Evolutionary conservation across 2,888 invertebrate species (phyloP).

Genomic region (Heteropelma amictum): DNA sequence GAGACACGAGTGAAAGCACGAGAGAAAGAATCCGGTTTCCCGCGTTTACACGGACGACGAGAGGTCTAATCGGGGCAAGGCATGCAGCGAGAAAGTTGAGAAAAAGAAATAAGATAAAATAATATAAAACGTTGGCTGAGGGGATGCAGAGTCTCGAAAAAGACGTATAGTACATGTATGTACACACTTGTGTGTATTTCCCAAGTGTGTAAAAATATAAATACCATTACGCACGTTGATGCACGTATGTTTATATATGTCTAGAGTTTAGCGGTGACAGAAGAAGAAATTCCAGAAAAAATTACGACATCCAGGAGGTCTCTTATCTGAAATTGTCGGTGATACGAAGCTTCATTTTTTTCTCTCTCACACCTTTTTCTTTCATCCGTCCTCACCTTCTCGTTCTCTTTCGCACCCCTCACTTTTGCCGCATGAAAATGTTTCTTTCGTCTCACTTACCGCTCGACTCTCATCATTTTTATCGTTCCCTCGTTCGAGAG

Average conservation of each 20-base stretch:
- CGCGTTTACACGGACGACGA: slow-evolving; percentile 63
- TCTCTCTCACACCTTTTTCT: slow-evolving; percentile 3
- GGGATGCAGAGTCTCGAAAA: slow-evolving; percentile 13
- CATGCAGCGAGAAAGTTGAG: neutral
- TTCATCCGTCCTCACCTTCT: slow-evolving; percentile 2
- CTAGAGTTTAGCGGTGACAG: slow-evolving; percentile 12
- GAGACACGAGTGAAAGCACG: neutral
- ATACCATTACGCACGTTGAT: neutral
- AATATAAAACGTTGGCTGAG: slow-evolving; percentile 17
- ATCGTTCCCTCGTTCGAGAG: slow-evolving; percentile 16
- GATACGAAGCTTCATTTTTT: slow-evolving; percentile 30
- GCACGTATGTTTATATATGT: neutral
- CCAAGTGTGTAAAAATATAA: neutral
- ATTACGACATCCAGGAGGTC: slow-evolving; percentile 59
- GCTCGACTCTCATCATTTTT: slow-evolving; percentile 23
- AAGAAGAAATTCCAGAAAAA: slow-evolving; percentile 55
- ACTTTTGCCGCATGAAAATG: slow-evolving; percentile 19
- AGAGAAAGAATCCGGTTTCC: slow-evolving; percentile 64
- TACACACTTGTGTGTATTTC: neutral
- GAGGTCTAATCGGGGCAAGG: slow-evolving; percentile 57
- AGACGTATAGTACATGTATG: neutral
- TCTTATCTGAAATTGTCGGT: slow-evolving; percentile 55
- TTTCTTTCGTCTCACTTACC: slow-evolving; percentile 13
- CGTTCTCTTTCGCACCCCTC: slow-evolving; percentile 22
- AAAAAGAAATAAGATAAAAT: slow-evolving; percentile 27